Evolutionary conservation across 92 coral and sea anemone species (phyloP).

Genomic region (Bergia sp.): DNA sequence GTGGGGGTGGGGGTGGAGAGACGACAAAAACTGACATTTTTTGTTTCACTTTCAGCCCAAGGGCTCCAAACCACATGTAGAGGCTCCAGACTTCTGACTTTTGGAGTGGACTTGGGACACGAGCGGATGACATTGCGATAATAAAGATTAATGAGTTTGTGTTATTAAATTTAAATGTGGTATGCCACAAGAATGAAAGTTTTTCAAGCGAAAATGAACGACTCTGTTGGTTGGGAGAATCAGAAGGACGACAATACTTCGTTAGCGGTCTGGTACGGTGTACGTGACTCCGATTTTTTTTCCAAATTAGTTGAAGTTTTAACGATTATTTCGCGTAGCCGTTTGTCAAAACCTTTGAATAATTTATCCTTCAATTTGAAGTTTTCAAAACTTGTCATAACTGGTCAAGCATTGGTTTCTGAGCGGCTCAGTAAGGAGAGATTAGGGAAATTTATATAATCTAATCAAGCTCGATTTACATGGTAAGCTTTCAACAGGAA

Average conservation of each 20-base stretch:
- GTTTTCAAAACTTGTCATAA: background rate
- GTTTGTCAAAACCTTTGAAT: background rate
- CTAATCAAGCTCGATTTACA: background rate
- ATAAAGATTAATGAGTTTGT: conserved; percentile 32
- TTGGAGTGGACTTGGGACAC: background rate
- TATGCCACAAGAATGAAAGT: background rate
- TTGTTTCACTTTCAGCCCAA: background rate
- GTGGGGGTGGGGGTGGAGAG: too few species aligned
- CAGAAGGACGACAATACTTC: background rate
- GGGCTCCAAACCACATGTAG: background rate
- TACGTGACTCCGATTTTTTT: background rate
- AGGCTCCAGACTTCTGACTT: conserved; percentile 9
- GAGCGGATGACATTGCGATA: conserved; percentile 35
- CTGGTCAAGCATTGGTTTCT: background rate
- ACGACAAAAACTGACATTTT: too few species aligned
- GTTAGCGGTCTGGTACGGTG: background rate
- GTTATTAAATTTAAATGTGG: background rate
- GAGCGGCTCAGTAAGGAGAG: background rate
- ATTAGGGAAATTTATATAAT: background rate
- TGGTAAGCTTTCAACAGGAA: conserved; percentile 25
- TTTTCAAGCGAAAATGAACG: background rate
- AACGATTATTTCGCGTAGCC: background rate
- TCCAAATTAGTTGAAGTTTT: too few species aligned
- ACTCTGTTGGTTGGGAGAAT: background rate
- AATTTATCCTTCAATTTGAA: background rate